Evolutionary conservation across 2,797 vertebrate species (phyloP).

Genomic region (Chaetophractus vellerosus): DNA sequence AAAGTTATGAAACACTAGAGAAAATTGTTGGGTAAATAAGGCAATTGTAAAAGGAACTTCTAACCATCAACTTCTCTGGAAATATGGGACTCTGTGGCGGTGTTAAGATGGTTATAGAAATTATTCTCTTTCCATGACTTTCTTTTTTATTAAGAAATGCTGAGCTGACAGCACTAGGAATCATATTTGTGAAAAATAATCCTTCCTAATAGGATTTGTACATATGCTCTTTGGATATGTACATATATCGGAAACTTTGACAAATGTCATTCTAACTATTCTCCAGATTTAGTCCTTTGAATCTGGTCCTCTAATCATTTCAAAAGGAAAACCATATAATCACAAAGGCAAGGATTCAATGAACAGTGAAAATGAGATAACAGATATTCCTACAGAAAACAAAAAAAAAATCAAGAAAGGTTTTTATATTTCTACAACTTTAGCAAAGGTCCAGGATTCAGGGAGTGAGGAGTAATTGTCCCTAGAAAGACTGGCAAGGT

Average conservation of each 20-base stretch:
- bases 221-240: background rate
- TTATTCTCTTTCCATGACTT: slow-evolving; percentile 13
- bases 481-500: background rate
- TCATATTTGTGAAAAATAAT: background rate
- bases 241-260: background rate
- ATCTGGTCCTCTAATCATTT: background rate
- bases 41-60: slow-evolving; percentile 32
- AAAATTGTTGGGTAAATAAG: slow-evolving; percentile 9
- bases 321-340: background rate
- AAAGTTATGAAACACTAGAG: slow-evolving; percentile 22
- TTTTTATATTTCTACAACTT: background rate
- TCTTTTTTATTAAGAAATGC: slow-evolving; percentile 6
- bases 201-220: background rate
- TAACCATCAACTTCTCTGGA: background rate
- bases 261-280: background rate
- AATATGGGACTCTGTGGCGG: background rate
- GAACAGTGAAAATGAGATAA: slow-evolving; percentile 17
- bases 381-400: background rate
- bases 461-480: background rate
- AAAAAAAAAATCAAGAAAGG: background rate
- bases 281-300: slow-evolving; percentile 13
- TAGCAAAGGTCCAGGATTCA: background rate
- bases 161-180: background rate
- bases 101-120: background rate
- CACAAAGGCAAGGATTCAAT: slow-evolving; percentile 30